Base-by-base conservation (phyloP, 2,888 invertebrate genomes). In the Diplolepis rosae region DNA sequence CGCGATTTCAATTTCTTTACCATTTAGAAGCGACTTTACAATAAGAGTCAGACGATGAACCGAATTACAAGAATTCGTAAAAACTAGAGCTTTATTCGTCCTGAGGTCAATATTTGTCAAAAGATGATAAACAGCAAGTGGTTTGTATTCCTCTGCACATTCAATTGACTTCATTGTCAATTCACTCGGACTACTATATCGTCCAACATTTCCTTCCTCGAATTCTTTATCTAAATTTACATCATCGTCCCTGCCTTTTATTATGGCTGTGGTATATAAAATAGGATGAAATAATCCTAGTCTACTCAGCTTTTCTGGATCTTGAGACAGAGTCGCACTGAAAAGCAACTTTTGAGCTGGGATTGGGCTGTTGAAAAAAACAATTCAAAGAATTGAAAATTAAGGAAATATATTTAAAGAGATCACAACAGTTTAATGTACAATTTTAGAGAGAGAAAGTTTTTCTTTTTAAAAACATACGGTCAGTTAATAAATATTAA, bases 321-420 rank as follows among this genome's bases (percentile, higher is more conserved):
- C 98, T 86, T 97, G 96, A 0, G 98, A 96, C 15, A 99, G 89
- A 1, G 99, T 99, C 4, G 99, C 99, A n/a, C 99, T 99, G 85
- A 99, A 97, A 1, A 99, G 90, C 56, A 99, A 90, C 88, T 98
- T 98, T 81, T 98, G 98, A 1, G 94, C 94, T 68, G 93, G 91
- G 72, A 90, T 90, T 70, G 88, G 89, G 24, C 89, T 87, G 51
- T 66, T 70, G 11, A 67, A 51, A 68, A 67, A 73, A 65, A 39
- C 18, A 56, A 2, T 42, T 5, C 2, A 65, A 4, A 28, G 28
- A 28, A 54, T 54, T 6, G n/a, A n/a, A n/a, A n/a, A n/a, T n/a
- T n/a, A n/a, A n/a, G n/a, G n/a, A n/a, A n/a, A n/a, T n/a, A n/a
- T n/a, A n/a, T n/a, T n/a, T n/a, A n/a, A n/a, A n/a, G n/a, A n/a